Evolutionary conservation across 2,888 invertebrate species (phyloP).

Genomic region (Cancer borealis): DNA sequence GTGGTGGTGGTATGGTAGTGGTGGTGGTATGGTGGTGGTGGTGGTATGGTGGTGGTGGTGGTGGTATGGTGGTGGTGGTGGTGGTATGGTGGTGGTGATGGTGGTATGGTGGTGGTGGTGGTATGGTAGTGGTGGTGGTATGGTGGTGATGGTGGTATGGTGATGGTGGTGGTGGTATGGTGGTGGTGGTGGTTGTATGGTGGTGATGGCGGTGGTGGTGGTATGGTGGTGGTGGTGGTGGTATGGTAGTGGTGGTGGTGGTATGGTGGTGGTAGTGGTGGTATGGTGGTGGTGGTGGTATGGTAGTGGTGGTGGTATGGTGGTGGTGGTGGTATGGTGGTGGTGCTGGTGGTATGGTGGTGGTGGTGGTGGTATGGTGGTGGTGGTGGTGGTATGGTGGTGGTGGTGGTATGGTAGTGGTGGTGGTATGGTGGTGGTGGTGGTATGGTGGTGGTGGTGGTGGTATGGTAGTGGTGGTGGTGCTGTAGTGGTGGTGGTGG

Average conservation of each 20-base stretch:
- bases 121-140: background rate
- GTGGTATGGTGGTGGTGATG: background rate
- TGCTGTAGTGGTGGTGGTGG: too few relatives aligned
- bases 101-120: too few relatives aligned
- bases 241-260: background rate
- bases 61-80: background rate
- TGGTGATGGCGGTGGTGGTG: too few relatives aligned
- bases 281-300: background rate
- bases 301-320: too few relatives aligned
- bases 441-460: background rate
- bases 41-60: too few relatives aligned
- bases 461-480: background rate
- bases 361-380: too few relatives aligned
- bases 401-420: background rate
- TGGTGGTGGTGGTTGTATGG: too few relatives aligned
- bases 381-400: too few relatives aligned
- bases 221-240: background rate
- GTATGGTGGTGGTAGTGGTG: background rate
- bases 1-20: background rate
- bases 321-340: background rate
- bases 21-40: background rate
- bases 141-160: too few relatives aligned
- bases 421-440: background rate
- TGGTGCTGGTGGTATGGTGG: too few relatives aligned
- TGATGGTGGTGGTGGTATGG: too few relatives aligned